phyloP scores from a whole-genome alignment of 2,797 vertebrate species.

The Pangasius krempfi region DNA sequence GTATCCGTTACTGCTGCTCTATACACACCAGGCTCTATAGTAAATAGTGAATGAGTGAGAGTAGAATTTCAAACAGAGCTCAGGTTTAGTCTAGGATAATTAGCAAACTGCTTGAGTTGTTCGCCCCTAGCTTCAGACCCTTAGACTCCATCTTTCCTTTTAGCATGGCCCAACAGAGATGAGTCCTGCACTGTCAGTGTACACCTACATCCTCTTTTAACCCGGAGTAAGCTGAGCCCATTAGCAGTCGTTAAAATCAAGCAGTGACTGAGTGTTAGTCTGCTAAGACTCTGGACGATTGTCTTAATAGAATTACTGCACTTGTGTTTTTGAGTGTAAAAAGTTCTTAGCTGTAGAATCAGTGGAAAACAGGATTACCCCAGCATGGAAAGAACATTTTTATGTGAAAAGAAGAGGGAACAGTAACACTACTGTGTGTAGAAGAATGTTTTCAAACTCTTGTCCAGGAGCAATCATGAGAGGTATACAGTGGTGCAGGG shows the following conservation, averaged over 20 bases:
- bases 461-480: neutral
- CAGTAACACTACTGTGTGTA: neutral
- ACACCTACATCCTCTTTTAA: neutral
- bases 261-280: neutral
- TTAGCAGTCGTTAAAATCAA: constrained; percentile 26
- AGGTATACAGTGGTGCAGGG: neutral
- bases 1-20: neutral
- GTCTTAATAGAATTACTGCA: constrained; percentile 21
- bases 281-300: neutral
- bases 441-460: neutral
- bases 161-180: neutral
- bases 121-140: neutral
- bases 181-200: neutral
- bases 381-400: neutral
- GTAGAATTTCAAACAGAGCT: neutral
- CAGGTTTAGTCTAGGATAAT: neutral
- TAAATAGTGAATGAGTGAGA: constrained; percentile 19
- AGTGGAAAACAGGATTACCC: constrained; percentile 11
- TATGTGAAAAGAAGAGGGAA: neutral
- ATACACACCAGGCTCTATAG: neutral
- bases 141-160: neutral
- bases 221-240: neutral
- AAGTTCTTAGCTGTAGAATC: neutral
- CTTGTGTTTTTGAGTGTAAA: neutral
- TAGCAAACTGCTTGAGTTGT: neutral